phyloP scores from a whole-genome alignment of 1,140 invertebrate species.

The Drosophila athabasca region DNA sequence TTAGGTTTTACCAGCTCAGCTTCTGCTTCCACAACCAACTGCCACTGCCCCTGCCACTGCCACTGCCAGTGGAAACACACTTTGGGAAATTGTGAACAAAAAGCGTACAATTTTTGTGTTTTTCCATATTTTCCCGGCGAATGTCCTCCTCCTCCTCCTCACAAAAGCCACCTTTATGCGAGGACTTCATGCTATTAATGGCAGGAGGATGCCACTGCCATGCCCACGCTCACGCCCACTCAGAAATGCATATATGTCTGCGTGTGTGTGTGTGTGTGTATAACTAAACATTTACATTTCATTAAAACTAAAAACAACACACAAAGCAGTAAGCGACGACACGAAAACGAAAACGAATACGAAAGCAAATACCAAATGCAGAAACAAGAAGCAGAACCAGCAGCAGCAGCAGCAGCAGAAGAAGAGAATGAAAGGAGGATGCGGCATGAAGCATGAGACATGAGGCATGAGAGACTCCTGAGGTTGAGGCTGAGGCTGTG shows the following conservation, averaged over 20 bases:
- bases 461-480: too few relatives aligned
- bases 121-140: slow-evolving; percentile 25
- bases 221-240: slow-evolving; percentile 10
- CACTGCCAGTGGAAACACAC: slow-evolving; percentile 14
- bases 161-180: slow-evolving; percentile 41
- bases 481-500: too few relatives aligned
- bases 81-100: neutral
- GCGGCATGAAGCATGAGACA: too few relatives aligned
- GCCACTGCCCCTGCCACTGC: neutral
- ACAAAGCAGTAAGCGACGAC: slow-evolving; percentile 75
- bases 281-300: slow-evolving; percentile 82
- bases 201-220: slow-evolving; percentile 11
- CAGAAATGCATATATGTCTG: neutral
- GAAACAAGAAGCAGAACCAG: neutral
- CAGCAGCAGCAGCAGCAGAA: neutral
- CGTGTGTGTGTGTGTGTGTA: slow-evolving; percentile 47
- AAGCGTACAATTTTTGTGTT: slow-evolving; percentile 1
- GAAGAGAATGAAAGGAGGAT: too few relatives aligned
- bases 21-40: neutral
- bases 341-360: slow-evolving; percentile 47
- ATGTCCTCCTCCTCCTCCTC: neutral
- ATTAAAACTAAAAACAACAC: slow-evolving; percentile 82
- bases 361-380: slow-evolving; percentile 64
- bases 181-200: slow-evolving; percentile 41
- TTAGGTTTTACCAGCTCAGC: too few relatives aligned